Conservation (phyloP, 2,888 invertebrate genomes). For the Heliconius hortense region DNA sequence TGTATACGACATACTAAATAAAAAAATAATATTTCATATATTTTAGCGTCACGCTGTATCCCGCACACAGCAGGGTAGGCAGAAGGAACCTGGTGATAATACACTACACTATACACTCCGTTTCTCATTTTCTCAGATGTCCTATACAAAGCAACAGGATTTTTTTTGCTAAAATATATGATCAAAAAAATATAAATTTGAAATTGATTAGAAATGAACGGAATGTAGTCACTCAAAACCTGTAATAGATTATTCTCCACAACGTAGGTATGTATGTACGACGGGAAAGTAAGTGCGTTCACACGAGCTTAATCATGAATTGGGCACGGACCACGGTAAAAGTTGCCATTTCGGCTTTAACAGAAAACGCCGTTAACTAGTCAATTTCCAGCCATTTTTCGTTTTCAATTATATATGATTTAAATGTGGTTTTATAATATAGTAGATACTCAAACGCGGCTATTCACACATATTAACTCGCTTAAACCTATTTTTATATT, state of each 20-base stretch:
- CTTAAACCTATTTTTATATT: too few species aligned
- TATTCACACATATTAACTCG: too few species aligned
- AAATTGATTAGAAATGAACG: constrained; percentile 1
- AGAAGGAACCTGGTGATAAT: too few species aligned
- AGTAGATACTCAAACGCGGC: not conserved
- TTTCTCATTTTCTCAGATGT: too few species aligned
- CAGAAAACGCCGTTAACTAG: constrained; percentile 21
- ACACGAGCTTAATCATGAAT: constrained; percentile 38
- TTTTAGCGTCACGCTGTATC: too few species aligned
- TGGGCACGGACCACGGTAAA: constrained; percentile 39
- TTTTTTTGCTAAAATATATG: not conserved
- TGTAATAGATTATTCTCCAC: constrained; percentile 18
- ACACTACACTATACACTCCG: too few species aligned
- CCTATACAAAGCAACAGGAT: not conserved
- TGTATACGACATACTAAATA: too few species aligned
- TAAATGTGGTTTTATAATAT: not conserved
- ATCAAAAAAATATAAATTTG: not conserved
- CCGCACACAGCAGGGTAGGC: too few species aligned
- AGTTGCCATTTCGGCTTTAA: constrained; percentile 30
- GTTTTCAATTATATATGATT: not conserved
- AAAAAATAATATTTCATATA: too few species aligned
- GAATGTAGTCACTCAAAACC: constrained; percentile 7
- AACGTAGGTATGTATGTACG: constrained; percentile 6
- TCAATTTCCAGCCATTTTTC: constrained; percentile 10
- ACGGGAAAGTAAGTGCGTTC: constrained; percentile 40